Conservation (phyloP, 2,888 invertebrate species). For the Gastracanthus pulcherrimus region DNA sequence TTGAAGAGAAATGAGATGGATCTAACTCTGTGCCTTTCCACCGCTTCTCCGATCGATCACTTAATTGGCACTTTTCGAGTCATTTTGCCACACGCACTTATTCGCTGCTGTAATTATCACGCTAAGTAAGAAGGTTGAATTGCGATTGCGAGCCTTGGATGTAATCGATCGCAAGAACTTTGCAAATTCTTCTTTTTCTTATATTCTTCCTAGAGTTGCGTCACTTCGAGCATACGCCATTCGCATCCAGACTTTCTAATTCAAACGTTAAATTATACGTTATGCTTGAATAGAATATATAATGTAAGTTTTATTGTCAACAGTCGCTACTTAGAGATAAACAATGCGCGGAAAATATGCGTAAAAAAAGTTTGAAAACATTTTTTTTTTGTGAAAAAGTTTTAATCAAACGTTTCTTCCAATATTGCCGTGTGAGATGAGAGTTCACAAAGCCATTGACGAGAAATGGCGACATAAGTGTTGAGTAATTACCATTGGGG, state of each 20-base stretch:
- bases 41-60: not conserved
- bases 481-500: too few species aligned
- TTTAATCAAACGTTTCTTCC: not conserved
- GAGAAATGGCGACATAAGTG: not conserved
- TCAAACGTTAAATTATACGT: conserved; percentile 2
- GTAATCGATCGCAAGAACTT: conserved; percentile 5
- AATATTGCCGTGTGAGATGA: not conserved
- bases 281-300: too few species aligned
- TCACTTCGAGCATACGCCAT: not conserved
- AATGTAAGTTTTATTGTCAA: too few species aligned
- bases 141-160: conserved; percentile 7
- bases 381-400: not conserved
- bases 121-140: not conserved
- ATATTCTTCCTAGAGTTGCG: conserved; percentile 6
- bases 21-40: not conserved
- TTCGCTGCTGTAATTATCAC: not conserved
- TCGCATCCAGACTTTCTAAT: not conserved
- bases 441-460: not conserved
- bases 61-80: not conserved
- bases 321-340: not conserved
- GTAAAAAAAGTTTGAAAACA: not conserved
- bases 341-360: not conserved
- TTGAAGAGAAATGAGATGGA: not conserved
- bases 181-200: conserved; percentile 3
- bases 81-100: not conserved